A percentile compares a stretch with the other conserved stretches of the same genome.
Evolutionary conservation across 2,888 invertebrate genomes (phyloP).

Genomic region (Cantharis nigra): DNA sequence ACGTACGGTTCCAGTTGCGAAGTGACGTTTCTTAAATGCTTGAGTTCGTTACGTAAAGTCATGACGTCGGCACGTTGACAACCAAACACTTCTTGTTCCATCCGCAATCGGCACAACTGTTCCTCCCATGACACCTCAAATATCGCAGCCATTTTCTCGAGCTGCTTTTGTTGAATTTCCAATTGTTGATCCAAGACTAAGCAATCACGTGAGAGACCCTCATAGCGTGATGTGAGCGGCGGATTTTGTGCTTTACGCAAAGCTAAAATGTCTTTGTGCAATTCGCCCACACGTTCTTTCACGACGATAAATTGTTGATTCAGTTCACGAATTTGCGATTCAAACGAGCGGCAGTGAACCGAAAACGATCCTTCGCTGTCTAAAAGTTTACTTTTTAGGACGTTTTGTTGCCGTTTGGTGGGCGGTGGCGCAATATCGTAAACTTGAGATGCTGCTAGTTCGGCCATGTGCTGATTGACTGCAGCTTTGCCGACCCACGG

Average conservation of each 20-base stretch:
- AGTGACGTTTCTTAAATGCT: constrained; percentile 65
- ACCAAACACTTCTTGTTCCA: constrained; percentile 67
- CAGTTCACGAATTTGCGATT: constrained; percentile 63
- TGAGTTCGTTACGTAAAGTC: constrained; percentile 67
- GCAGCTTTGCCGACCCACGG: constrained; percentile 62
- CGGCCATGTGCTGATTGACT: constrained; percentile 53
- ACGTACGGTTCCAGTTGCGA: constrained; percentile 71
- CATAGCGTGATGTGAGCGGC: constrained; percentile 55
- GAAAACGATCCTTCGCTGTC: constrained; percentile 65
- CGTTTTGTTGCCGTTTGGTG: constrained; percentile 52
- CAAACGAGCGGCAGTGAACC: constrained; percentile 66
- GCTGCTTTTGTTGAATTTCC: constrained; percentile 64
- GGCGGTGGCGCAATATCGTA: constrained; percentile 50
- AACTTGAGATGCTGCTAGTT: constrained; percentile 50
- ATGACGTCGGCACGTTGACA: constrained; percentile 69
- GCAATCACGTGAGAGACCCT: constrained; percentile 63
- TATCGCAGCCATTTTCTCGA: constrained; percentile 63
- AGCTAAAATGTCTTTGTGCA: constrained; percentile 71
- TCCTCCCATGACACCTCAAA: constrained; percentile 75
- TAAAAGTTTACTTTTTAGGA: constrained; percentile 52
- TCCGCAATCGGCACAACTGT: constrained; percentile 69
- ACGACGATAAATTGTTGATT: constrained; percentile 65
- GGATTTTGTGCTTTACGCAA: constrained; percentile 59
- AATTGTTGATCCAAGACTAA: constrained; percentile 64
- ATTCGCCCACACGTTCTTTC: constrained; percentile 68